Conservation (phyloP, 2,113 vertebrate genomes). For the Takifugu bimaculatus region DNA sequence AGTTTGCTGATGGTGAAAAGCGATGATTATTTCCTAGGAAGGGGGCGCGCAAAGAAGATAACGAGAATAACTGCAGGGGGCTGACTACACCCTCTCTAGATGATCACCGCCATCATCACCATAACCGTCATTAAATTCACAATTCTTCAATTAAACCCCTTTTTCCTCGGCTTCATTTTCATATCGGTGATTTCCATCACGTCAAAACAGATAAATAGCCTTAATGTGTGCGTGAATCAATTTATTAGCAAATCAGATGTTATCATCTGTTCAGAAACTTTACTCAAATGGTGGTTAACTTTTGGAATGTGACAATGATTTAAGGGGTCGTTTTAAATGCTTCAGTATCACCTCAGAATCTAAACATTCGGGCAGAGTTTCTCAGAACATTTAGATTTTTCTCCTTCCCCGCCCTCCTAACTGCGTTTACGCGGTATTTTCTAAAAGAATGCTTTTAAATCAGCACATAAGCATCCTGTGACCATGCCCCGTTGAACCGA, state of each 20-base stretch:
- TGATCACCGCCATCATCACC: constrained; percentile 13
- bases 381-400: not conserved
- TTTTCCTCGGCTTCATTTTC: constrained; percentile 8
- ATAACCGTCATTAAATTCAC: constrained; percentile 22
- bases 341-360: no score
- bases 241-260: no score
- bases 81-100: constrained; percentile 5
- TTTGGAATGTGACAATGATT: no score
- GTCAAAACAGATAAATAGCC: not conserved
- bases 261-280: no score
- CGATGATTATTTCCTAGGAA: constrained; percentile 58
- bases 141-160: constrained; percentile 26
- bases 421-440: not conserved
- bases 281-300: no score
- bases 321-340: no score
- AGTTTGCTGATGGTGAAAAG: constrained; percentile 61
- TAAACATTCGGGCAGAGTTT: no score
- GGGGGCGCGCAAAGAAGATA: constrained; percentile 36
- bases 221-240: not conserved
- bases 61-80: constrained; percentile 40
- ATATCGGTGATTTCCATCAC: constrained; percentile 7
- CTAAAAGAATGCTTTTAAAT: constrained; percentile 14
- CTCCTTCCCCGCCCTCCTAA: no score
- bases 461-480: constrained; percentile 24
- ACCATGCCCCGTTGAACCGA: constrained; percentile 22